phyloP scores from a whole-genome alignment of 2,797 vertebrate species.

The Parauchenoglanis ngamensis region DNA sequence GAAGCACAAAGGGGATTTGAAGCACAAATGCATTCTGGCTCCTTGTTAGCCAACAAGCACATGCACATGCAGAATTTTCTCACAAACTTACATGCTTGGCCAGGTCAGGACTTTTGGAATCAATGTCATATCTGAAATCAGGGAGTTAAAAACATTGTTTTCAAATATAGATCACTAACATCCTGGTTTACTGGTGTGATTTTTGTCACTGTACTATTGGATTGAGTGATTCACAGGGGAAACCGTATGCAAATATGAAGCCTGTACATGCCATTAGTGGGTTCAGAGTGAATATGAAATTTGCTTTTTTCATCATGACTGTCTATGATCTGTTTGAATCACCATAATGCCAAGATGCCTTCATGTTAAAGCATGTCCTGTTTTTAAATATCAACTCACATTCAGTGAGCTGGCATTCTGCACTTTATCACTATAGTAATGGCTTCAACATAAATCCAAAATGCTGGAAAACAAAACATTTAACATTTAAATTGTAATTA shows the following conservation, averaged over 20 bases:
- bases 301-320: background rate
- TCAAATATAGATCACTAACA: background rate
- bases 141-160: slow-evolving; percentile 12
- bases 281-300: slow-evolving; percentile 4
- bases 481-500: background rate
- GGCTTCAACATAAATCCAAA: background rate
- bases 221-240: background rate
- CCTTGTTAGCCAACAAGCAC: slow-evolving; percentile 29
- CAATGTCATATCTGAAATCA: slow-evolving; percentile 88
- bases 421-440: background rate
- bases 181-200: background rate
- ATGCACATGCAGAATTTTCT: slow-evolving; percentile 9
- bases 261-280: background rate
- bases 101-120: slow-evolving; percentile 93
- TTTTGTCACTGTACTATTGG: background rate
- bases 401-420: background rate
- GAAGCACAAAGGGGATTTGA: slow-evolving; percentile 1
- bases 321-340: background rate
- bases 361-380: background rate
- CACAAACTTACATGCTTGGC: slow-evolving; percentile 89
- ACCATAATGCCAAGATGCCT: background rate
- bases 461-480: background rate
- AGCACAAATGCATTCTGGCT: slow-evolving; percentile 1
- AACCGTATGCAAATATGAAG: background rate
- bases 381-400: background rate